Conservation (phyloP, 2,797 vertebrate species). For the Corythornis leucogaster region DNA sequence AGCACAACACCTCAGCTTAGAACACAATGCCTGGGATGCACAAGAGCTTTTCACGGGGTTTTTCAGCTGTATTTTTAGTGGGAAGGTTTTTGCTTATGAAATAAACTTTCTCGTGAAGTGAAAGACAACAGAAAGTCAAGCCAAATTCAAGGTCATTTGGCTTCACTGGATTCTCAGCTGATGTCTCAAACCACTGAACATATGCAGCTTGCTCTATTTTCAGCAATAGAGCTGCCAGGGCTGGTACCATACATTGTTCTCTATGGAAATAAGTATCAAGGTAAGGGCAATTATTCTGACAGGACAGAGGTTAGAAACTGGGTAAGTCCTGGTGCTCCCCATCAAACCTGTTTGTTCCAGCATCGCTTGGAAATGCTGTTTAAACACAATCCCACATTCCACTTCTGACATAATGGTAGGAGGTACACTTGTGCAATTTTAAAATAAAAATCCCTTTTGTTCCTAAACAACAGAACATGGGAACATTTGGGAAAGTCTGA, state of each 20-base stretch:
- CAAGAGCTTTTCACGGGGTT: neutral
- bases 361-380: neutral
- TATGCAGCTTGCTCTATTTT: neutral
- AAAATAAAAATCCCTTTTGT: constrained; percentile 57
- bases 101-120: constrained; percentile 54
- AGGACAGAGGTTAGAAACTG: neutral
- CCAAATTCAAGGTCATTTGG: constrained; percentile 12
- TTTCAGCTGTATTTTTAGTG: constrained; percentile 75
- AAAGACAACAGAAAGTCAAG: constrained; percentile 2
- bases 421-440: neutral
- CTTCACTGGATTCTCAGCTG: neutral
- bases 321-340: neutral
- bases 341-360: constrained; percentile 33
- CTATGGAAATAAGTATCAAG: neutral
- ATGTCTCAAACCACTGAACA: neutral
- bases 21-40: neutral
- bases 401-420: neutral
- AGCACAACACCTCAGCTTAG: neutral
- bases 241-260: constrained; percentile 33
- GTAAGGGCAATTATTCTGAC: constrained; percentile 15
- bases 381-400: neutral
- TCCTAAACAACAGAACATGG: neutral
- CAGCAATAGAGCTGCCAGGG: neutral
- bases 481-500: constrained; percentile 11
- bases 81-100: constrained; percentile 70